Conservation (phyloP, 2,888 invertebrate species). For the Calameuta filiformis region DNA sequence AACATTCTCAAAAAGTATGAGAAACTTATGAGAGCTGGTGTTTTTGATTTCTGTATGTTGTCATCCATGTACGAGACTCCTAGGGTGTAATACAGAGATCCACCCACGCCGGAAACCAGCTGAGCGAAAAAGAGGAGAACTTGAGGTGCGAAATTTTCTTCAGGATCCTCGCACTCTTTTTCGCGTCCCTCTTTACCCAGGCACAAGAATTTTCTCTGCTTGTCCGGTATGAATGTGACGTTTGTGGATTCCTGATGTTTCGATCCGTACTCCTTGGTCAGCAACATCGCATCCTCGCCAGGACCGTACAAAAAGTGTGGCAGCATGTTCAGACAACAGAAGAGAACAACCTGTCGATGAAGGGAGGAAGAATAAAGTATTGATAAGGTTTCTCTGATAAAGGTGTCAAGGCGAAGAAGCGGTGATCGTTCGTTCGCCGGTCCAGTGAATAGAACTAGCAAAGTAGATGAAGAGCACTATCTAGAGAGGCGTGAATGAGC, state of each 20-base stretch:
- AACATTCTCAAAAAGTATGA: conserved; percentile 77
- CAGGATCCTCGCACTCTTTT: conserved; percentile 66
- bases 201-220: conserved; percentile 71
- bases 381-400: background rate
- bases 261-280: conserved; percentile 73
- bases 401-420: background rate
- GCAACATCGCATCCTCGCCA: conserved; percentile 73
- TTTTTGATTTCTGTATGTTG: conserved; percentile 79
- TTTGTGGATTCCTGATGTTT: conserved; percentile 60
- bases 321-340: conserved; percentile 75
- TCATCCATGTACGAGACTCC: conserved; percentile 82
- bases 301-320: conserved; percentile 78
- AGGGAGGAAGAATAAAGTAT: background rate
- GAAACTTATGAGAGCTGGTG: conserved; percentile 77
- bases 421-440: conserved; percentile 40
- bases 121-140: conserved; percentile 75
- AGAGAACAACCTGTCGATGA: conserved; percentile 67
- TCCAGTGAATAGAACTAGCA: conserved; percentile 49
- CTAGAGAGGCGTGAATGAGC: conserved; percentile 53
- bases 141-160: conserved; percentile 73
- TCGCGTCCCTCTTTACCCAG: conserved; percentile 53
- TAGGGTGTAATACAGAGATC: conserved; percentile 76
- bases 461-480: conserved; percentile 18
- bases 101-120: conserved; percentile 78
- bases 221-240: conserved; percentile 62